Percentiles rank a stretch among this genome's conserved stretches.
Evolutionary conservation across 1,140 invertebrate genomes (phyloP).

Genomic region (Melanaphis sacchari): DNA sequence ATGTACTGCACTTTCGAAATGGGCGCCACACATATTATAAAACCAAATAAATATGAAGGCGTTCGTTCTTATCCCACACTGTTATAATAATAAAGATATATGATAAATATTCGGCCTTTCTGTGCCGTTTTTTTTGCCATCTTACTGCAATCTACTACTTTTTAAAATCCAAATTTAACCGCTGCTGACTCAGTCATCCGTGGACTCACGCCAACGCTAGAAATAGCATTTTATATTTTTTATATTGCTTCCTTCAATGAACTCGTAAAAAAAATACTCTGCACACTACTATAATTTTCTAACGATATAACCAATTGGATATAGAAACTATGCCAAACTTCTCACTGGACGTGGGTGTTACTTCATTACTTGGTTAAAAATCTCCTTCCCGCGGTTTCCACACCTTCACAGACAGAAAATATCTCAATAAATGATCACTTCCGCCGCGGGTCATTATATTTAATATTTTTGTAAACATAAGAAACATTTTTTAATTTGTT

Average conservation of each 20-base stretch:
- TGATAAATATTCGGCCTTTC: constrained; percentile 39
- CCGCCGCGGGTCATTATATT: not conserved
- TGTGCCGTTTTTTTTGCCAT: constrained; percentile 35
- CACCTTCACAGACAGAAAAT: not conserved
- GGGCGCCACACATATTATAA: not conserved
- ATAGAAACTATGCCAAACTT: constrained; percentile 37
- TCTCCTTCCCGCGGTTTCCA: not conserved
- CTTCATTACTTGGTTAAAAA: constrained; percentile 6
- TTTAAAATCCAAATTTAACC: constrained; percentile 53
- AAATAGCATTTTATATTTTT: constrained; percentile 47
- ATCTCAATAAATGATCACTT: not conserved
- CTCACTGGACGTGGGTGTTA: constrained; percentile 19
- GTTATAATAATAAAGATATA: constrained; percentile 16
- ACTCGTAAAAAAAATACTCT: constrained; percentile 26
- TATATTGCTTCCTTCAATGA: constrained; percentile 52
- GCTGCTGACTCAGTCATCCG: constrained; percentile 44
- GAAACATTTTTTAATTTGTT: not conserved
- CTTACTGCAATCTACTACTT: constrained; percentile 25
- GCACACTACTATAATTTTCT: constrained; percentile 6
- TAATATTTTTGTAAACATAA: not conserved
- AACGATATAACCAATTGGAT: constrained; percentile 33
- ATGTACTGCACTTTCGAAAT: not conserved
- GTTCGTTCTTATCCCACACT: not conserved
- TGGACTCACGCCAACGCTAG: constrained; percentile 45
- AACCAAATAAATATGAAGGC: not conserved